Evolutionary conservation across 1,140 invertebrate species (phyloP).

Genomic region (Lepidurus apus): DNA sequence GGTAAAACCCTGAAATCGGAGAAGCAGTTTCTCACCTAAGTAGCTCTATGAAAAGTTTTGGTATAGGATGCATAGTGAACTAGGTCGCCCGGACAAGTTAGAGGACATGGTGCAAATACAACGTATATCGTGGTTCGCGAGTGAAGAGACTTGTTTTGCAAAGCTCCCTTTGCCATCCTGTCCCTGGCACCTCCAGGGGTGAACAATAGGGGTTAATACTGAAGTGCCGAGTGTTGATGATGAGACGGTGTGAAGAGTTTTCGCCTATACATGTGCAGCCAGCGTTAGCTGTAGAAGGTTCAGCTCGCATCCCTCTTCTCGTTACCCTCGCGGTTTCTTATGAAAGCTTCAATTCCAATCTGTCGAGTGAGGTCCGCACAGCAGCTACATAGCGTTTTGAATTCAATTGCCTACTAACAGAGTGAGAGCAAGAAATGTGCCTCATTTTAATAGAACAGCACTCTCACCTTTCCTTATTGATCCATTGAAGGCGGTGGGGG

Average conservation of each 20-base stretch:
- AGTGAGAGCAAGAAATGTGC: neutral
- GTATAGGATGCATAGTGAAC: too few species aligned
- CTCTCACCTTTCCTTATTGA: neutral
- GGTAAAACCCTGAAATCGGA: too few species aligned
- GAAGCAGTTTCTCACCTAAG: too few species aligned
- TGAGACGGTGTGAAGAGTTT: constrained; percentile 7
- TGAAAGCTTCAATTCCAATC: constrained; percentile 6
- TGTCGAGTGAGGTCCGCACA: neutral
- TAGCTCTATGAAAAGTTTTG: too few species aligned
- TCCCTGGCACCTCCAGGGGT: constrained; percentile 6
- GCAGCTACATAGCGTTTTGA: neutral
- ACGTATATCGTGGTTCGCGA: neutral
- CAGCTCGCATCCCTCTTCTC: neutral
- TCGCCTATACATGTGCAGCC: neutral
- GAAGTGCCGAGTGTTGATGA: neutral
- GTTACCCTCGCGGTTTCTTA: neutral
- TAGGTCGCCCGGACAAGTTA: too few species aligned
- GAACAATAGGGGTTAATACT: neutral
- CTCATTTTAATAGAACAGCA: neutral
- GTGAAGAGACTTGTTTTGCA: neutral
- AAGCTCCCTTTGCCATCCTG: neutral
- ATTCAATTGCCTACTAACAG: neutral
- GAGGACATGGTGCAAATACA: neutral
- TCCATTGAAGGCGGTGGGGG: neutral
- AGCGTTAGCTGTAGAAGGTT: neutral